These are phyloP conservation scores for Sebastes hopkinsi DNA, from an alignment of 2,797 vertebrate species.

Conservation along the genomic window DNA sequence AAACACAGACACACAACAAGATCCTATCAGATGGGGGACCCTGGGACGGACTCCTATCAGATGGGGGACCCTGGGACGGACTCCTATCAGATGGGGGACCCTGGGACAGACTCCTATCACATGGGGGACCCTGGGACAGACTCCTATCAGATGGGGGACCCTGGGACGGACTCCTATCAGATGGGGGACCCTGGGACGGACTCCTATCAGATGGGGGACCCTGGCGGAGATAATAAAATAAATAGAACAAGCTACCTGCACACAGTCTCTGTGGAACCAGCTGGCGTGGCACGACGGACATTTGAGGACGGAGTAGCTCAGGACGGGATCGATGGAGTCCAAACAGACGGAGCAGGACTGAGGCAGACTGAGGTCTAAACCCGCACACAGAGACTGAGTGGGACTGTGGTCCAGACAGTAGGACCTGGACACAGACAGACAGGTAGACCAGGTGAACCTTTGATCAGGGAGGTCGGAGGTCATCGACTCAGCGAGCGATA, in stretches of 20 bases:
- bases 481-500: no score
- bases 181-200: no score
- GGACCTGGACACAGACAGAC: conserved; percentile 81
- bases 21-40: no score
- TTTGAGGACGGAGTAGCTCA: conserved; percentile 85
- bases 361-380: conserved; percentile 74
- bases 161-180: no score
- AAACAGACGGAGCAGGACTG: conserved; percentile 92
- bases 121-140: no score
- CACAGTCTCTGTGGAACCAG: conserved; percentile 96
- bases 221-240: neutral
- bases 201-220: no score
- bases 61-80: no score
- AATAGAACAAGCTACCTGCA: conserved; percentile 83
- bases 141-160: no score
- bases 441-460: neutral
- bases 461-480: neutral
- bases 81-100: no score
- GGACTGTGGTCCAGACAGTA: conserved; percentile 91
- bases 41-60: no score
- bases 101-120: no score
- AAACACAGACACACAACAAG: neutral
- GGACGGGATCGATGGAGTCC: conserved; percentile 86
- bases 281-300: conserved; percentile 93
- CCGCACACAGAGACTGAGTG: conserved; percentile 76